Base-by-base conservation (phyloP, 2,113 vertebrate genomes). In the Sebastes fasciatus region DNA sequence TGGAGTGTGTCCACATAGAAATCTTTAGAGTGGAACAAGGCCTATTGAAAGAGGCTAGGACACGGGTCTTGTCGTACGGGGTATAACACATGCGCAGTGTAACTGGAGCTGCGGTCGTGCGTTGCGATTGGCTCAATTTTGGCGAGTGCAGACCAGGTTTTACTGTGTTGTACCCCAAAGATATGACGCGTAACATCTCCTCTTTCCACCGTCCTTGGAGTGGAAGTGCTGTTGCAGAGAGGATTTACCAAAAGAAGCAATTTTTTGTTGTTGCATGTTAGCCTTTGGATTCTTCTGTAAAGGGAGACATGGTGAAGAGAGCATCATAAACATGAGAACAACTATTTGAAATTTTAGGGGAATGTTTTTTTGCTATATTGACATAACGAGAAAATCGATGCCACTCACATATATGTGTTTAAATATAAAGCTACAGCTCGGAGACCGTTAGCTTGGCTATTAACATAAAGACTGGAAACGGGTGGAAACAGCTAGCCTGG, bases 291-390 rank as follows among this genome's bases (percentile, higher is more conserved):
- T 64, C 51, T 80, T 70, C 46, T 34, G 64, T 54, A 63, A 63
- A 79, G 21, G 52, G 82, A 67, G 21, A 48, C 19, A 23, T 43
- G 8, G 68, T n/a, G 42, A 62, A 49, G 9, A 69, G 13, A 66
- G 6, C 13, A 45, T 9, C 43, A 26, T n/a, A 34, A 65, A 80
- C 14, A n/a, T 45, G 9, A 65, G 17, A 64, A 43, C 19, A 34
- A 48, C n/a, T 46, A 60, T 60, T 62, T 43, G 3, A 34, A 34
- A 34, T 34, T 4, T 34, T 34, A 34, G 34, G 52, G 16, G n/a
- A 10, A 57, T n/a, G 19, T 26, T 61, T 40, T 79, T 42, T 13
- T 77, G 5, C 70, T 19, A 11, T 12, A 45, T 11, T 13, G 55
- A 46, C 21, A 19, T n/a, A n/a, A n/a, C n/a, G 19, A 55, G 19